Evolutionary conservation across 2,113 vertebrate genomes (phyloP).

Genomic region (Cnemophilus loriae): DNA sequence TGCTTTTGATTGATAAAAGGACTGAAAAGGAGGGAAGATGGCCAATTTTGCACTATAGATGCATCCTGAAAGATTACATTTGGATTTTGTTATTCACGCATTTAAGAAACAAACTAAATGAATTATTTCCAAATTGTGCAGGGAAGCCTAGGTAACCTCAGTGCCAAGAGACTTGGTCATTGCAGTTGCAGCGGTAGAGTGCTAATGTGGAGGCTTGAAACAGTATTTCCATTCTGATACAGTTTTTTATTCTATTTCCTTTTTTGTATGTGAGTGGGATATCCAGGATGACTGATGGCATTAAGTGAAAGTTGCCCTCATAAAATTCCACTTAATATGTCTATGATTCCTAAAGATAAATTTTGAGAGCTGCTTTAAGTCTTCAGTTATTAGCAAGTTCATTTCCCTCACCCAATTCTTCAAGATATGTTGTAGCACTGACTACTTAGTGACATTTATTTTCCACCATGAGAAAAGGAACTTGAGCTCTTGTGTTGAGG

Average conservation of each 20-base stretch:
- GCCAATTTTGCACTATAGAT: background rate
- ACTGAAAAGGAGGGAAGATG: background rate
- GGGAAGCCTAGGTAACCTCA: background rate
- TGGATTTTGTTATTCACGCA: background rate
- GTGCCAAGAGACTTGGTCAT: background rate
- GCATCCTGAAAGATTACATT: background rate
- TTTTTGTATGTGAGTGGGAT: background rate
- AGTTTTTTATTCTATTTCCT: background rate
- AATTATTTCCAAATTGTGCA: background rate
- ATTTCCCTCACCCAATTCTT: background rate
- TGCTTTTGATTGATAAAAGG: background rate
- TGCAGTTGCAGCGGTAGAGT: background rate
- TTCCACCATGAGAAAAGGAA: background rate
- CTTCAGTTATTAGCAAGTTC: background rate
- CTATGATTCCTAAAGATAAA: background rate
- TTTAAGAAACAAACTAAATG: background rate
- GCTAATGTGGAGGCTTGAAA: background rate
- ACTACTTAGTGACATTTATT: background rate
- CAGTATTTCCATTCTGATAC: background rate
- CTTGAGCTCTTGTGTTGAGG: background rate
- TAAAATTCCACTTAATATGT: background rate
- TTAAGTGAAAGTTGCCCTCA: background rate
- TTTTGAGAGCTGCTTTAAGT: slow-evolving; percentile 10
- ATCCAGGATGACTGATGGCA: background rate
- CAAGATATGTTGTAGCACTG: background rate